phyloP scores from a whole-genome alignment of 2,797 vertebrate species.

The Trichosurus vulpecula region DNA sequence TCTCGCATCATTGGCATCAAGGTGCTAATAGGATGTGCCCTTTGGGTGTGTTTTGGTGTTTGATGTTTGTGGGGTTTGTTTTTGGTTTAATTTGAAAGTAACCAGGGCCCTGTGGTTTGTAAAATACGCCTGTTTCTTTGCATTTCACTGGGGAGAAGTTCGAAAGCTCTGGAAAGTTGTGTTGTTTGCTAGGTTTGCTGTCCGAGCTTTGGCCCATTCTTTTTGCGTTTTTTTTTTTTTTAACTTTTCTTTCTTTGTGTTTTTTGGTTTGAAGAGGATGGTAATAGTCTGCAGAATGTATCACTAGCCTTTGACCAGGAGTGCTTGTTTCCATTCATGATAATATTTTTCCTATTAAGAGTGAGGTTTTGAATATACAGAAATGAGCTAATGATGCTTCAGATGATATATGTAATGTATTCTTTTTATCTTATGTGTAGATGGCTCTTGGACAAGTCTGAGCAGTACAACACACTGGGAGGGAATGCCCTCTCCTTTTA shows the following conservation, averaged over 20 bases:
- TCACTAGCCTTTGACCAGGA: constrained; percentile 82
- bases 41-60: constrained; percentile 21
- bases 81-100: constrained; percentile 70
- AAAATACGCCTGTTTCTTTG: constrained; percentile 49
- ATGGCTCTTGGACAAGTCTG: constrained; percentile 92
- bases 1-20: too few species aligned
- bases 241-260: constrained; percentile 66
- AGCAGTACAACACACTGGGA: constrained; percentile 91
- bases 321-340: constrained; percentile 81
- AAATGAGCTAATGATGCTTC: constrained; percentile 90
- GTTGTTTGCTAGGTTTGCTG: constrained; percentile 75
- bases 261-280: constrained; percentile 76
- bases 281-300: constrained; percentile 82
- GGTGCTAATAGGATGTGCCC: background rate
- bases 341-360: constrained; percentile 81
- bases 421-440: constrained; percentile 92
- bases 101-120: constrained; percentile 69
- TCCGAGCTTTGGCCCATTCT: constrained; percentile 76
- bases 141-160: constrained; percentile 65
- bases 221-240: constrained; percentile 57
- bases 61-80: constrained; percentile 68
- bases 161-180: constrained; percentile 73
- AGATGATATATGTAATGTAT: constrained; percentile 90
- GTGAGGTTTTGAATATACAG: constrained; percentile 86
- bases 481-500: constrained; percentile 91